Conservation (phyloP, 1,140 invertebrate genomes). For the Listronotus bonariensis region DNA sequence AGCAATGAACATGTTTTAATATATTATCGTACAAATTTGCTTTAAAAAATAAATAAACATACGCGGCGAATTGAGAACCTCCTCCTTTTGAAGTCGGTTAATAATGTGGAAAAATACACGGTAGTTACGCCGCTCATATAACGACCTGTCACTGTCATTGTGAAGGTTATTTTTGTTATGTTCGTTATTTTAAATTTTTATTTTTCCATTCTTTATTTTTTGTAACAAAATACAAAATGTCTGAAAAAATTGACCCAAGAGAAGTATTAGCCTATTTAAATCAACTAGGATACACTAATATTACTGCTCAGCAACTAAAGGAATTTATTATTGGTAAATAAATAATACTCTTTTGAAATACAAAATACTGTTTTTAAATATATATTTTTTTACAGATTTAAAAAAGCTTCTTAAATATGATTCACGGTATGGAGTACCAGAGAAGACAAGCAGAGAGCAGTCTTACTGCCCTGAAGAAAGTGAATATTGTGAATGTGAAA, state of each 20-base stretch:
- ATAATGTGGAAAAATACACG: too few species aligned
- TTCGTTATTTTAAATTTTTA: conserved; percentile 27
- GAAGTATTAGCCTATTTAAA: conserved; percentile 60
- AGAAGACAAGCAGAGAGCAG: background rate
- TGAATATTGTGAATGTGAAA: conserved; percentile 22
- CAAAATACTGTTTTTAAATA: background rate
- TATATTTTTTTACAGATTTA: conserved; percentile 57
- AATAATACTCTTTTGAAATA: background rate
- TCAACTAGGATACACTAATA: conserved; percentile 60
- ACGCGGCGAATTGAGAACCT: too few species aligned
- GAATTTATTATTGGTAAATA: conserved; percentile 59
- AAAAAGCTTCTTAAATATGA: conserved; percentile 65
- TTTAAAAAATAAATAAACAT: too few species aligned
- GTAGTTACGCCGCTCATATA: background rate
- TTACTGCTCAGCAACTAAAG: conserved; percentile 59
- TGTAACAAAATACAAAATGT: conserved; percentile 43
- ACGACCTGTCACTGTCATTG: background rate
- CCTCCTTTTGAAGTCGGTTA: too few species aligned
- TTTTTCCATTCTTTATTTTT: conserved; percentile 19
- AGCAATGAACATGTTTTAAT: too few species aligned
- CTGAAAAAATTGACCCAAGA: conserved; percentile 54
- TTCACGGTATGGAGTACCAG: background rate
- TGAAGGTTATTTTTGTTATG: conserved; percentile 13
- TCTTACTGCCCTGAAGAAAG: conserved; percentile 1
- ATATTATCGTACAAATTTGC: too few species aligned